Percentiles rank a stretch among this genome's conserved stretches.
These are phyloP conservation scores for Aurelia coerulea DNA, from an alignment of 30 jellyfish, hydroid and myxozoan genomes.

Conservation along the genomic window DNA sequence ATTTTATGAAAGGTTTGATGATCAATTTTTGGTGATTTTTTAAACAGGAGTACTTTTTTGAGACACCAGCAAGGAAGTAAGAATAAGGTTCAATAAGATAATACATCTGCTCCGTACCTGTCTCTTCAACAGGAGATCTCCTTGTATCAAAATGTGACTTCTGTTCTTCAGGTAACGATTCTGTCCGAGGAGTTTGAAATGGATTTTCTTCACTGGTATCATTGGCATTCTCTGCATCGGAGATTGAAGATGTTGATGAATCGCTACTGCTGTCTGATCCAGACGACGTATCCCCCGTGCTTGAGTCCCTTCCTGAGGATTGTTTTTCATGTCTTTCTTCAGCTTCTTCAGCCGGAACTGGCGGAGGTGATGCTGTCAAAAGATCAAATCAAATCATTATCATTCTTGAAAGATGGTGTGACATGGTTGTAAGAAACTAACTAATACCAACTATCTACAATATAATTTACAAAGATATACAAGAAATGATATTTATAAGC, in stretches of 20 bases:
- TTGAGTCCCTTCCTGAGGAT: constrained; percentile 66
- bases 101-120: constrained; percentile 22
- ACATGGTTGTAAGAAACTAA: too few relatives aligned
- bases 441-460: too few relatives aligned
- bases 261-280: constrained; percentile 67
- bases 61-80: too few relatives aligned
- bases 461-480: too few relatives aligned
- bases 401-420: too few relatives aligned
- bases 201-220: constrained; percentile 63
- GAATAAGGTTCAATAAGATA: too few relatives aligned
- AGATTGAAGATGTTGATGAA: constrained; percentile 76
- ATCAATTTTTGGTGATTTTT: too few relatives aligned
- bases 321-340: constrained; percentile 67
- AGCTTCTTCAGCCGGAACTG: constrained; percentile 9
- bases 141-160: constrained; percentile 26
- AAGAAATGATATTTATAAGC: too few relatives aligned
- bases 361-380: background rate
- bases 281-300: constrained; percentile 77
- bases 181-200: constrained; percentile 29
- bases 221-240: constrained; percentile 60
- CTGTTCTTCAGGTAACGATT: constrained; percentile 20
- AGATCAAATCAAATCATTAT: too few relatives aligned
- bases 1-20: too few relatives aligned
- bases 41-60: too few relatives aligned
- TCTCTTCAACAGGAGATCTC: constrained; percentile 68